Base-by-base conservation (phyloP, 2,113 vertebrate species). In the Cranoglanis bouderius region DNA sequence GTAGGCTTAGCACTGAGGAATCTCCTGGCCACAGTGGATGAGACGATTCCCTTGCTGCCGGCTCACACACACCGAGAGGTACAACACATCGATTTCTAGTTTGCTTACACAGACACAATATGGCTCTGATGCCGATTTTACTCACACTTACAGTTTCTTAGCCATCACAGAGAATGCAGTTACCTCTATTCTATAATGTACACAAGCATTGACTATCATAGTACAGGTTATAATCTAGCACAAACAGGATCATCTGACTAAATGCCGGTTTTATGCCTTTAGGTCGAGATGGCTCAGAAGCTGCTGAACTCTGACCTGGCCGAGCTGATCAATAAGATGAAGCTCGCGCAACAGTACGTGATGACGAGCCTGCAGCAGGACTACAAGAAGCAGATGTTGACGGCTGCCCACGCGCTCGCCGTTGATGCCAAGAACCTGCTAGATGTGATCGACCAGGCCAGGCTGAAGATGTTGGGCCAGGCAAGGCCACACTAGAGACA, bases 251-350 rank as follows among this genome's bases (percentile, higher is more conserved):
- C 12, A 38, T 46, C 13, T 70, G 24, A 55, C 24, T 1, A 16
- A 61, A 43, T 43, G 21, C 49, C 10, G 35, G 13, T 7, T 87
- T 88, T 88, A 35, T 85, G n/a, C 26, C 12, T 83, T 32, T 94
- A 99, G 98, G 98, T 99, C 0, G 98, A 99, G 94, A 99, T 99
- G 98, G 98, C 97, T 0, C 97, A 98, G 94, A 98, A 98, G 94
- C 94, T 98, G 91, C 92, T 98, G 81, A 98, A 97, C 92, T 98
- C 97, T 0, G 97, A 98, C 93, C 84, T 98, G 93, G 97, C 97
- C 0, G 97, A 97, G 92, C 96, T 99, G 91, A 99, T 99, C 87
- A 97, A 95, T 92, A 99, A 99, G 95, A 99, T 99, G 98, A 99
- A 98, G 92, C 94, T 99, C 95, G 98, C 98, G 0, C 98, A 99